These are phyloP conservation scores for Anthonomus grandis DNA, from an alignment of 1,140 invertebrate species.

Conservation along the genomic window DNA sequence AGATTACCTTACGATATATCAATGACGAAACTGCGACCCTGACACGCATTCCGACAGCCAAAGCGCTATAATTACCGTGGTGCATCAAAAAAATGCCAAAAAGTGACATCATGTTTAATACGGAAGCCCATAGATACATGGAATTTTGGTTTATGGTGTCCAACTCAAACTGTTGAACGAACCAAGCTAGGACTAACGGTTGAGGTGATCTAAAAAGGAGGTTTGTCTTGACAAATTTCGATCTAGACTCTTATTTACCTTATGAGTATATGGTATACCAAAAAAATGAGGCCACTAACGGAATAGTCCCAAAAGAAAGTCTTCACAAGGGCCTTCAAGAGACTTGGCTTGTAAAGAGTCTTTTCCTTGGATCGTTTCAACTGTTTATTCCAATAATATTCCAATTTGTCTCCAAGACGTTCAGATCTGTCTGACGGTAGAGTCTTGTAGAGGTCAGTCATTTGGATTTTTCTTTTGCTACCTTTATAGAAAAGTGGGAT, in stretches of 20 bases:
- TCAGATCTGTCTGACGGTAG: constrained; percentile 40
- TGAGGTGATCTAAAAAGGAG: constrained; percentile 46
- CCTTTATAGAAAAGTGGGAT: constrained; percentile 35
- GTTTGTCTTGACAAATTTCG: not conserved
- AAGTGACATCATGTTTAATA: constrained; percentile 29
- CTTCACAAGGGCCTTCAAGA: constrained; percentile 49
- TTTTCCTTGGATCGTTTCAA: constrained; percentile 34
- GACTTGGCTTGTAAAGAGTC: constrained; percentile 31
- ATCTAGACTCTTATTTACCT: constrained; percentile 44
- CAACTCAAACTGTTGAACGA: constrained; percentile 34
- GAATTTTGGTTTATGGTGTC: constrained; percentile 15
- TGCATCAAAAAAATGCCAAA: constrained; percentile 34
- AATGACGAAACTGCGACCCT: constrained; percentile 58
- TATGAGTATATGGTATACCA: constrained; percentile 48
- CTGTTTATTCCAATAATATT: constrained; percentile 53
- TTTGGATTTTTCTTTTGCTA: constrained; percentile 33
- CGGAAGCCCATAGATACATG: constrained; percentile 29
- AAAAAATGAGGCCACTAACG: constrained; percentile 48
- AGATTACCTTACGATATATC: constrained; percentile 62
- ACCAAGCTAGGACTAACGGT: constrained; percentile 50
- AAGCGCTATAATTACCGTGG: constrained; percentile 48
- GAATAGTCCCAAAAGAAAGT: constrained; percentile 50
- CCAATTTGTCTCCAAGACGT: constrained; percentile 49
- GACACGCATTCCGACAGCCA: constrained; percentile 58
- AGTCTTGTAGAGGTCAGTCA: constrained; percentile 39